phyloP scores from a whole-genome alignment of 2,113 vertebrate species.

The Forbesichthys agassizii region DNA sequence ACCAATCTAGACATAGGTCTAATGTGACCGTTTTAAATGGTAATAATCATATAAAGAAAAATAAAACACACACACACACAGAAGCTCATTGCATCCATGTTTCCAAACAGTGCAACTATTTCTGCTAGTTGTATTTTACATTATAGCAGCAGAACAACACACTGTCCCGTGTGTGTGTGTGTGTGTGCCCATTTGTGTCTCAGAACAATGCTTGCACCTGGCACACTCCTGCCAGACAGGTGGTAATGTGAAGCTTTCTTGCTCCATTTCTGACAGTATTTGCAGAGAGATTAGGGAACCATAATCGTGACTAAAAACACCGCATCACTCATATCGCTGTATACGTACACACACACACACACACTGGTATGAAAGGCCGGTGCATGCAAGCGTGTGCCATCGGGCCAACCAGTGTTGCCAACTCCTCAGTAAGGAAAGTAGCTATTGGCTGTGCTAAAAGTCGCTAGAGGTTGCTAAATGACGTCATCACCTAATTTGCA shows the following conservation, averaged over 20 bases:
- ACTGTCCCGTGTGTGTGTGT: not conserved
- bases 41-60: no score
- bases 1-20: no score
- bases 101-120: not conserved
- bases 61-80: no score
- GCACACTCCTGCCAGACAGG: slow-evolving; percentile 72
- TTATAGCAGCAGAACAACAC: slow-evolving; percentile 18
- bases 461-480: no score
- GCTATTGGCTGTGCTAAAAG: no score
- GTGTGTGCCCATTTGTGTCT: slow-evolving; percentile 19
- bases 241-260: slow-evolving; percentile 67
- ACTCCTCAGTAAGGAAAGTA: no score
- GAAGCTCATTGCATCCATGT: no score
- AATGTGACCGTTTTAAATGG: no score
- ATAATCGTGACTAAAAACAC: slow-evolving; percentile 67
- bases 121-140: not conserved
- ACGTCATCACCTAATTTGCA: no score
- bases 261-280: slow-evolving; percentile 72
- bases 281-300: slow-evolving; percentile 74
- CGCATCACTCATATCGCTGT: slow-evolving; percentile 67
- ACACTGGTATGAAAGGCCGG: slow-evolving; percentile 53
- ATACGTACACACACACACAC: slow-evolving; percentile 7
- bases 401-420: slow-evolving; percentile 38
- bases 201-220: slow-evolving; percentile 75
- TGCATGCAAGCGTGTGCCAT: slow-evolving; percentile 31